Base-by-base conservation (phyloP, 2,797 vertebrate genomes). In the Orientallactaga sibirica region DNA sequence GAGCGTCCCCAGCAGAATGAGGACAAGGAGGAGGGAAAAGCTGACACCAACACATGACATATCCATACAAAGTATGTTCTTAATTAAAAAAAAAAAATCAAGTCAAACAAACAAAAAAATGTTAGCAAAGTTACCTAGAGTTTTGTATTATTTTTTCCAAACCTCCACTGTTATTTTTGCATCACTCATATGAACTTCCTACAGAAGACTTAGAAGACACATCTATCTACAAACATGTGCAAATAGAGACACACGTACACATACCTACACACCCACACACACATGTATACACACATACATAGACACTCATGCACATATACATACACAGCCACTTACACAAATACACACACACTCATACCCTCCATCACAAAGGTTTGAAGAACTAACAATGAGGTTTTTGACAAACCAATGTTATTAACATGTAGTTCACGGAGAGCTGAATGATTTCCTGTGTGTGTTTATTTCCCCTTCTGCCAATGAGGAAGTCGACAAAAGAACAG, bases 401-500 rank as follows among this genome's bases (percentile, higher is more conserved):
- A 82, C 95, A 96, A 98, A 94, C 94, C 95, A 93, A 94, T 88
- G 91, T 96, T 96, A 97, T 96, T 96, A 97, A 97, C 96, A 96
- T 71, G 7, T 96, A 96, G 98, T 98, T 98, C 97, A 97, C 94
- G 73, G 92, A 97, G 94, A 97, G 97, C 95, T 96, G 97, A 92
- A 83, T 0, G 79, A 97, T 95, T 97, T 98, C 97, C 97, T 97
- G 94, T 93, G 37, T 95, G 84, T 97, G 96, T 98, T 98, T 97
- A 96, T 97, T 98, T 98, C 97, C 98, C 78, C 61, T 5, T 3
- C 88, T 27, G 41, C 94, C 71, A 64, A 74, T 93, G 86, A 97
- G 96, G 97, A 98, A 97, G 97, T 96, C 96, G 94, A 87, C 96
- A 78, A 97, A 98, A 96, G 97, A 96, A 97, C 97, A 97, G 93